Conservation (phyloP, 1,140 invertebrate genomes). For the Drosophila trapezifrons region DNA sequence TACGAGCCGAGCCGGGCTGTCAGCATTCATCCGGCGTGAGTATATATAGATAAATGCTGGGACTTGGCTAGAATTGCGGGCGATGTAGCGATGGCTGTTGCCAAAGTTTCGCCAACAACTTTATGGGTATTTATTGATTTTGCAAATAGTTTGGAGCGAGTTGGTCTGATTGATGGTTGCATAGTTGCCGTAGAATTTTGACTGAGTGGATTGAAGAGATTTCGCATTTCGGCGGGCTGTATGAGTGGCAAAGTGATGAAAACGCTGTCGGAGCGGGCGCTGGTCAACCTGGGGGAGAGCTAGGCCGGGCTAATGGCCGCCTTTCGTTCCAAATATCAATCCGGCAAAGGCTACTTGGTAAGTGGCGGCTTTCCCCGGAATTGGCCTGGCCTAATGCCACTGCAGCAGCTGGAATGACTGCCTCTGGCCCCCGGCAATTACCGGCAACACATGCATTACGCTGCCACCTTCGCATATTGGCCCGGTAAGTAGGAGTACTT, state of each 20-base stretch:
- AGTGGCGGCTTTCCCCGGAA: slow-evolving; percentile 42
- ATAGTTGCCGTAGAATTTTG: slow-evolving; percentile 28
- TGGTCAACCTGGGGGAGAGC: not conserved
- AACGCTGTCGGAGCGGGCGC: not conserved
- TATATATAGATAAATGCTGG: slow-evolving; percentile 45
- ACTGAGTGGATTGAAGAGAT: slow-evolving; percentile 32
- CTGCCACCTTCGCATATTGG: slow-evolving; percentile 40
- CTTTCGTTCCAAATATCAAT: slow-evolving; percentile 33
- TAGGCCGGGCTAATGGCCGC: slow-evolving; percentile 19
- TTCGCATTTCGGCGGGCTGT: slow-evolving; percentile 1
- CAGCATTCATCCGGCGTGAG: slow-evolving; percentile 57
- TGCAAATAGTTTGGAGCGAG: slow-evolving; percentile 63
- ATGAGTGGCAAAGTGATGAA: slow-evolving; percentile 11
- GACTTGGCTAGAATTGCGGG: slow-evolving; percentile 43
- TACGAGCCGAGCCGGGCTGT: slow-evolving; percentile 52
- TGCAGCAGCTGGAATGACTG: slow-evolving; percentile 33
- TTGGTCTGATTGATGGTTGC: slow-evolving; percentile 71
- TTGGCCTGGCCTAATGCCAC: slow-evolving; percentile 44
- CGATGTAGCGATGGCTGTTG: slow-evolving; percentile 28
- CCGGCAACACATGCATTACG: slow-evolving; percentile 73
- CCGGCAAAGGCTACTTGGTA: slow-evolving; percentile 15
- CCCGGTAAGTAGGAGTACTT: slow-evolving; percentile 11
- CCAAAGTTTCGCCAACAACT: slow-evolving; percentile 63
- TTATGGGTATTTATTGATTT: slow-evolving; percentile 80
- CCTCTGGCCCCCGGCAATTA: slow-evolving; percentile 58